Conservation (phyloP, 2,888 invertebrate genomes). For the Nematopogon swammerdamellus region DNA sequence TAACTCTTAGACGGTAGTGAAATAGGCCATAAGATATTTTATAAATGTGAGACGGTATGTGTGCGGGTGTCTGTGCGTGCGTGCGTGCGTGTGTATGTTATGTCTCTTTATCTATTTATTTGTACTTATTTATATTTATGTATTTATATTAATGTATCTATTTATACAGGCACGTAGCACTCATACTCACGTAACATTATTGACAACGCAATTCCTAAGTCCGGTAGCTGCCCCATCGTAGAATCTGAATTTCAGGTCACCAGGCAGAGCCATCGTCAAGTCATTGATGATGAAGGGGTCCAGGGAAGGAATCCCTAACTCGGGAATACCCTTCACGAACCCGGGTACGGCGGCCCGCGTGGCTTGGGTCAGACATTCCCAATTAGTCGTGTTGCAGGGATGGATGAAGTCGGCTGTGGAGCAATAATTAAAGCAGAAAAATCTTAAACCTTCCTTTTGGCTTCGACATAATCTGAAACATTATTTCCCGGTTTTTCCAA, state of each 20-base stretch:
- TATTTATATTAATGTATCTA: too few species aligned
- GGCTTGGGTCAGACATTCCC: constrained; percentile 46
- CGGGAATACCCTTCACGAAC: constrained; percentile 41
- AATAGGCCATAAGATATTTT: too few species aligned
- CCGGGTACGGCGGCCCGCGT: constrained; percentile 42
- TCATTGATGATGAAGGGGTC: constrained; percentile 37
- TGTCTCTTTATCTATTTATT: too few species aligned
- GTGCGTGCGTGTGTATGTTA: too few species aligned
- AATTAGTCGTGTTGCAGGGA: constrained; percentile 35
- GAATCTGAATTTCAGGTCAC: constrained; percentile 45
- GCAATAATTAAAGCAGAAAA: constrained; percentile 1
- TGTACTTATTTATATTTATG: too few species aligned
- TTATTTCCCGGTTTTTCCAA: too few species aligned
- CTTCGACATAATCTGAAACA: too few species aligned
- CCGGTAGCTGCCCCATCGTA: constrained; percentile 40
- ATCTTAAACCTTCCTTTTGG: too few species aligned
- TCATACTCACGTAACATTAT: background rate
- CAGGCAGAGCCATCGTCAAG: constrained; percentile 40
- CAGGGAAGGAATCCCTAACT: constrained; percentile 35
- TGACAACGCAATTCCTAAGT: constrained; percentile 10
- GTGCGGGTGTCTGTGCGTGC: too few species aligned
- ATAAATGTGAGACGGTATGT: too few species aligned
- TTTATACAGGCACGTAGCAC: background rate
- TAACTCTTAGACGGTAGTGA: too few species aligned
- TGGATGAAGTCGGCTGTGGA: constrained; percentile 44